A percentile compares a stretch with the other conserved stretches of the same genome.
phyloP scores from a whole-genome alignment of 30 jellyfish, hydroid and myxozoan genomes.

The Aurelia aurita complex sp. Pacific region DNA sequence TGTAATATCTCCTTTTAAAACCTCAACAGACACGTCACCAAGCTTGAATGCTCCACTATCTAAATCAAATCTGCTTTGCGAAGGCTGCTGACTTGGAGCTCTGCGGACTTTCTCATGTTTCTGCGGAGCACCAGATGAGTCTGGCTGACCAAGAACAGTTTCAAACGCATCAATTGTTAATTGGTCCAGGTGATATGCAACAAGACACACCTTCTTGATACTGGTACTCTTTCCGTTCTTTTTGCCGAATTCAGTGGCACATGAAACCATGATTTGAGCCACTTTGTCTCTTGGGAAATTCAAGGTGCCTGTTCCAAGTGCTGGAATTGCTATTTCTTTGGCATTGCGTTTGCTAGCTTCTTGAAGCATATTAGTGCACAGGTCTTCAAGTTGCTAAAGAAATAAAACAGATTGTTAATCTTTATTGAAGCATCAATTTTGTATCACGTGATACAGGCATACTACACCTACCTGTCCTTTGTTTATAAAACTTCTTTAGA shows the following conservation, averaged over 20 bases:
- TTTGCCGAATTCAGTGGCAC: constrained; percentile 7
- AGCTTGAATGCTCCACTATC: constrained; percentile 10
- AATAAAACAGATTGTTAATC: neutral
- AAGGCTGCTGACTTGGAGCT: constrained; percentile 1
- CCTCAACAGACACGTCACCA: constrained; percentile 26
- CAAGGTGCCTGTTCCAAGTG: constrained; percentile 55
- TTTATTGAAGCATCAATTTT: neutral
- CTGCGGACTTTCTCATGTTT: neutral
- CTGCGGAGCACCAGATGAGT: neutral
- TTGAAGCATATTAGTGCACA: constrained; percentile 1
- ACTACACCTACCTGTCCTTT: too few relatives aligned
- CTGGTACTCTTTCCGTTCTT: neutral
- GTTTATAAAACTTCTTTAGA: too few relatives aligned
- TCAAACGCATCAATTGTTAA: constrained; percentile 26
- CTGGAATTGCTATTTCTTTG: constrained; percentile 44
- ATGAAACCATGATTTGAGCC: constrained; percentile 28
- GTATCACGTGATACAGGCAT: too few relatives aligned
- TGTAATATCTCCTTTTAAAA: constrained; percentile 38
- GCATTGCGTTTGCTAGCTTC: constrained; percentile 16
- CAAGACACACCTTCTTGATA: constrained; percentile 20
- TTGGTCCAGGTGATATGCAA: constrained; percentile 32
- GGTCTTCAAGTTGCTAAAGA: constrained; percentile 4
- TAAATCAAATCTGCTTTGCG: neutral
- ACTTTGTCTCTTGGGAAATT: constrained; percentile 47
- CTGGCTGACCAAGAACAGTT: neutral